Evolutionary conservation across 2,113 vertebrate genomes (phyloP).

Genomic region (Ciconia boyciana): DNA sequence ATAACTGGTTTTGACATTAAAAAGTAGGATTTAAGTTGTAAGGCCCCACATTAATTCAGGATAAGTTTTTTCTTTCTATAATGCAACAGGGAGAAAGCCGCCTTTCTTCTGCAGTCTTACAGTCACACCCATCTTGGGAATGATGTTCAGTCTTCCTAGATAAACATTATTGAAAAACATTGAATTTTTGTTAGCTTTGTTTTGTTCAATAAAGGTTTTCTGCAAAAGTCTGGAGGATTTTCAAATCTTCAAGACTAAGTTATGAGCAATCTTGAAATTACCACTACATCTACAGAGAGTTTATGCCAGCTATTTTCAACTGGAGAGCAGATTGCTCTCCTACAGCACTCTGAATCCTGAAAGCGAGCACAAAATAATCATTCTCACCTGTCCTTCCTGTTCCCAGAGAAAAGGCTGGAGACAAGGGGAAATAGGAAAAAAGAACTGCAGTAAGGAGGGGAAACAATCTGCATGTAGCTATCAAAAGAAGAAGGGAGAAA

Average conservation of each 20-base stretch:
- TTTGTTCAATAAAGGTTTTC: not conserved
- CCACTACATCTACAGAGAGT: not conserved
- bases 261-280: conserved; percentile 1
- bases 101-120: not conserved
- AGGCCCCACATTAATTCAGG: not conserved
- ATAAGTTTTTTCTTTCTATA: not conserved
- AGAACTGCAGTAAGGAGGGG: not conserved
- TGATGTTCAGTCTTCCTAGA: not conserved
- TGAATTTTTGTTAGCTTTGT: not conserved
- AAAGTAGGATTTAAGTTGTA: not conserved
- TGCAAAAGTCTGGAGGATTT: not conserved
- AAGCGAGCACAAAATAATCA: not conserved
- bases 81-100: not conserved
- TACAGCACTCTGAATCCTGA: not conserved
- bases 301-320: conserved; percentile 10
- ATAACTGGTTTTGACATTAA: not conserved
- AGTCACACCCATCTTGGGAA: not conserved
- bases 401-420: not conserved
- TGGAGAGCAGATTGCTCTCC: conserved; percentile 13
- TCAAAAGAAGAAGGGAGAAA: not conserved
- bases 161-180: not conserved
- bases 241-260: not conserved
- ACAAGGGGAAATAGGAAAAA: not conserved
- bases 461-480: not conserved
- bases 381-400: not conserved